Base-by-base conservation (phyloP, 30 jellyfish, hydroid and myxozoan species). In the Mastigias papua region DNA sequence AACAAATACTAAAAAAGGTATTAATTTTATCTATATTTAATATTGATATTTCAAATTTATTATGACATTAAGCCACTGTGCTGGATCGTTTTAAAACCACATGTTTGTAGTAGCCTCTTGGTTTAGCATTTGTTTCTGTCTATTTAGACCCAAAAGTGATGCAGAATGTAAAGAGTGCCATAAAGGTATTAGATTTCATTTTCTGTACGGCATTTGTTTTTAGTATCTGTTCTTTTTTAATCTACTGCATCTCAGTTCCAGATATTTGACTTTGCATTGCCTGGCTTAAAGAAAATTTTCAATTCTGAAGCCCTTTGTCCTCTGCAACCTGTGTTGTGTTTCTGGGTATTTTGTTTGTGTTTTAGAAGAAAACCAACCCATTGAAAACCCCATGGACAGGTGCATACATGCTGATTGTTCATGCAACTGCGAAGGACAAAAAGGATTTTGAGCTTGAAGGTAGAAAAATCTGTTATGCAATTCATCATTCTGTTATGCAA, bases 321-420 rank as follows among this genome's bases (percentile, higher is more conserved):
- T 37, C 11, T 37, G 10, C 54, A 3, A 37, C 11, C 10, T 37
- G 11, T 6, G 6, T 37, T 37, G 10, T 37, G 54, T 37, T 37
- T 37, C 6, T 37, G 6, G 54, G 54, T 37, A 37, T 37, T 6
- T 37, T 37, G 54, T 3, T 37, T 37, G 54, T 37, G 54, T 37
- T 37, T 37, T 37, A 37, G 54, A 37, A 63, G 42, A 63, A 63
- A 27, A 11, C 74, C 21, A 7, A 1, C 37, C 74, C 74, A 1
- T 65, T 85, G 81, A 73, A 22, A 35, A 46, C 83, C 7, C 81
- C 75, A 9, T 51, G 73, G 83, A 70, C 94, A 4, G 94, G 94
- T 37, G 94, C 94, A 9, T 85, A 85, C 32, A 33, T 85, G 62
- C 79, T 85, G 17, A 66, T 85, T 27, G 37, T 85, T 23, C 49